Evolutionary conservation across 2,797 vertebrate species (phyloP).

Genomic region (Falco novaeseelandiae): DNA sequence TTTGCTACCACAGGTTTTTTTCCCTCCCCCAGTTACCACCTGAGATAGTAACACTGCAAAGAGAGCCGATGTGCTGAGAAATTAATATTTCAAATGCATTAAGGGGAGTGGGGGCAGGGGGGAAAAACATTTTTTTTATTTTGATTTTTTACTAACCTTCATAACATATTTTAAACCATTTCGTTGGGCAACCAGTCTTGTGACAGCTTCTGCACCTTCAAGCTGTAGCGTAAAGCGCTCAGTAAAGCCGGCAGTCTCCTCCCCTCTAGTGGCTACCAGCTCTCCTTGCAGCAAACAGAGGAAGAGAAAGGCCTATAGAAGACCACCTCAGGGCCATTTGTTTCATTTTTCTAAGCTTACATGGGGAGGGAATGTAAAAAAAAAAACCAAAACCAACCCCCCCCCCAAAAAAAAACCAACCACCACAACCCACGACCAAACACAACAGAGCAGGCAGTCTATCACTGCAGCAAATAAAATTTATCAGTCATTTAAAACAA

Average conservation of each 20-base stretch:
- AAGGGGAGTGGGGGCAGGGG: conserved; percentile 31
- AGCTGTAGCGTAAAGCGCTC: conserved; percentile 61
- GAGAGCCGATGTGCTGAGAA: conserved; percentile 42
- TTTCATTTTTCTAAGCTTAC: conserved; percentile 63
- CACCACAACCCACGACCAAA: neutral
- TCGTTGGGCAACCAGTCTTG: conserved; percentile 66
- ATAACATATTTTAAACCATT: conserved; percentile 69
- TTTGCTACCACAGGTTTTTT: neutral
- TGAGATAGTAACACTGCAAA: neutral
- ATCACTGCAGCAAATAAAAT: conserved; percentile 72
- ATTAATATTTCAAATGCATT: conserved; percentile 38
- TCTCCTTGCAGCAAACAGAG: conserved; percentile 74
- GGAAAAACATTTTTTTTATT: conserved; percentile 25
- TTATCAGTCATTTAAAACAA: conserved; percentile 80
- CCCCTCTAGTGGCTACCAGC: conserved; percentile 83
- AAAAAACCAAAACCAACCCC: too few species aligned
- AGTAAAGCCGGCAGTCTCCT: conserved; percentile 81
- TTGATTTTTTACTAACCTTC: conserved; percentile 73
- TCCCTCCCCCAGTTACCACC: conserved; percentile 19
- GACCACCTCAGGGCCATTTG: conserved; percentile 64
- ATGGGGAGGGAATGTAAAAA: neutral
- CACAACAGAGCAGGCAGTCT: conserved; percentile 49
- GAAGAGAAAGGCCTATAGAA: conserved; percentile 49
- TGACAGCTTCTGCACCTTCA: conserved; percentile 73
- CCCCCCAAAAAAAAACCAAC: too few species aligned